Base-by-base conservation (phyloP, 2,797 vertebrate species). In the Sebastes kiyomatsui region DNA sequence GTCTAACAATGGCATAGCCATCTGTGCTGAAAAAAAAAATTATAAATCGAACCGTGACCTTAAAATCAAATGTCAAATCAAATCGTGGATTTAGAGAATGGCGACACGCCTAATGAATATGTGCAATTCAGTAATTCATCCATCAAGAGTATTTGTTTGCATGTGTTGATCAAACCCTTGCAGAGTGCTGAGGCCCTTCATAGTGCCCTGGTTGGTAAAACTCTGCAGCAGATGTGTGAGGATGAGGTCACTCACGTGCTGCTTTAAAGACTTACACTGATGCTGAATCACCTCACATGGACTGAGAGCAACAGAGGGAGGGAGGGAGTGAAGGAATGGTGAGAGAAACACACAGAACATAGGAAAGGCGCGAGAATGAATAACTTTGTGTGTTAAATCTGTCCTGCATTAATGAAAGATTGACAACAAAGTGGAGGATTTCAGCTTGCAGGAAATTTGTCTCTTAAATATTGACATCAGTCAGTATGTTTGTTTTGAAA, bases 181-280 rank as follows among this genome's bases (percentile, higher is more conserved):
- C 60, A 72, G 72, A 80, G 38, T 7, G 25, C 72, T 22, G 65
- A 79, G 69, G 62, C 64, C 80, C 49, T 79, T 66, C 62, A 54
- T 11, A 33, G 68, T 79, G 67, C 38, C 65, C 55, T 11, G 32
- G 46, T 80, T 74, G 81, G 83, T 87, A 71, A 88, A 87, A 72
- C 54, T 59, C 61, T 77, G 74, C 32, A 22, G 85, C 85, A 88
- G 81, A 89, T 89, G 84, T 92, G 84, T 35, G 82, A 72, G 81
- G 89, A 90, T 93, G 93, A 93, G 81, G 88, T 93, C 92, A 93
- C 80, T 84, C 87, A 88, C 81, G 27, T 91, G 89, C 79, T 80
- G 79, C 67, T 75, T 82, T 66, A 73, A 85, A 84, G 67, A 85
- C 66, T 89, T 80, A 20, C 20, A 66, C 80, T 82, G 81, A 87